Conservation (phyloP, 2,113 vertebrate genomes). For the Elaphurus davidianus region DNA sequence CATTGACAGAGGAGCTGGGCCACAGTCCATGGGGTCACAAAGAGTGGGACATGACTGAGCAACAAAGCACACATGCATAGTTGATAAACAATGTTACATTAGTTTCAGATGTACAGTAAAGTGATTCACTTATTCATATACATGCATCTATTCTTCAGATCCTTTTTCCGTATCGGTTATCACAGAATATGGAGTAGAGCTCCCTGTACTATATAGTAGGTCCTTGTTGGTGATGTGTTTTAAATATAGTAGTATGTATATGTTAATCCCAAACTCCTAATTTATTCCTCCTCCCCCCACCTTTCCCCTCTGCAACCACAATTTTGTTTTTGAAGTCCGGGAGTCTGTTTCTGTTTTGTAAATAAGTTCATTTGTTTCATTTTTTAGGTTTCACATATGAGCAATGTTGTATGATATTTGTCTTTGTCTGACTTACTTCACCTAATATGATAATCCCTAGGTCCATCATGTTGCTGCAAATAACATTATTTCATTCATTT, state of each 20-base stretch:
- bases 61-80: accelerated
- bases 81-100: background rate
- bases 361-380: background rate
- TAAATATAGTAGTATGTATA: background rate
- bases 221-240: background rate
- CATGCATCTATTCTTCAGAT: background rate
- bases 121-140: background rate
- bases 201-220: background rate
- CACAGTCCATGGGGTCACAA: background rate
- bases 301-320: background rate
- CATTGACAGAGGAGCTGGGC: background rate
- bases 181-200: background rate
- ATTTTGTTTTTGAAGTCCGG: background rate
- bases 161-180: background rate
- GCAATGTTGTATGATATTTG: accelerated
- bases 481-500: background rate
- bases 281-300: background rate
- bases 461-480: background rate
- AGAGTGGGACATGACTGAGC: background rate
- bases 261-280: background rate
- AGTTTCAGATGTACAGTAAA: background rate
- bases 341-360: background rate
- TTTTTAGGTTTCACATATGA: background rate
- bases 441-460: background rate
- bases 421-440: background rate